Conservation (phyloP, 2,797 vertebrate species). For the Rhinoraja longicauda region DNA sequence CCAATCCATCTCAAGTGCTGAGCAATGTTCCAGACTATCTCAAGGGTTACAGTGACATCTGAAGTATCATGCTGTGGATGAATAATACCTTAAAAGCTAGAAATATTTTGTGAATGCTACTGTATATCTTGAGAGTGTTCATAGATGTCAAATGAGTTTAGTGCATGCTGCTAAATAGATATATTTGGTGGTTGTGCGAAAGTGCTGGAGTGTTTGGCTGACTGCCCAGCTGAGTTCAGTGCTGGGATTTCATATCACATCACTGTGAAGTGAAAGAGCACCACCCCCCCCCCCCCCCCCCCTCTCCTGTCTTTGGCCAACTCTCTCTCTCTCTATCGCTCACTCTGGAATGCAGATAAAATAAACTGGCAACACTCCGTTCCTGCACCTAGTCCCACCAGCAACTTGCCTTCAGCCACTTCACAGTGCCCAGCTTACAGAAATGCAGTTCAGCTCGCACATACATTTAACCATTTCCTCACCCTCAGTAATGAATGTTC, state of each 20-base stretch:
- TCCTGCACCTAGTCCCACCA: not conserved
- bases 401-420: not conserved
- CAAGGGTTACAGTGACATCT: not conserved
- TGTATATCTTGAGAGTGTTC: not conserved
- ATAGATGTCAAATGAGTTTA: not conserved
- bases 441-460: no score
- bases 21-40: not conserved
- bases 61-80: not conserved
- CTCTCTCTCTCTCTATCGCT: not conserved
- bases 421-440: not conserved
- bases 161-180: not conserved
- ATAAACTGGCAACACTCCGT: not conserved
- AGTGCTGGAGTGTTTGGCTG: conserved; percentile 15
- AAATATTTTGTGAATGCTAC: not conserved
- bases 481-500: not conserved
- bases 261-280: not conserved
- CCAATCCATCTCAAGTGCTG: not conserved
- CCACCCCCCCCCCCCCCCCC: no score
- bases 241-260: not conserved
- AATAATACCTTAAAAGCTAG: not conserved
- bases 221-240: not conserved
- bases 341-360: not conserved
- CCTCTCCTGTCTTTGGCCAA: not conserved
- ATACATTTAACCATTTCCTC: not conserved
- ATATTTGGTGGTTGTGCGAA: not conserved